Base-by-base conservation (phyloP, 2,797 vertebrate genomes). In the Iguana delicatissima region DNA sequence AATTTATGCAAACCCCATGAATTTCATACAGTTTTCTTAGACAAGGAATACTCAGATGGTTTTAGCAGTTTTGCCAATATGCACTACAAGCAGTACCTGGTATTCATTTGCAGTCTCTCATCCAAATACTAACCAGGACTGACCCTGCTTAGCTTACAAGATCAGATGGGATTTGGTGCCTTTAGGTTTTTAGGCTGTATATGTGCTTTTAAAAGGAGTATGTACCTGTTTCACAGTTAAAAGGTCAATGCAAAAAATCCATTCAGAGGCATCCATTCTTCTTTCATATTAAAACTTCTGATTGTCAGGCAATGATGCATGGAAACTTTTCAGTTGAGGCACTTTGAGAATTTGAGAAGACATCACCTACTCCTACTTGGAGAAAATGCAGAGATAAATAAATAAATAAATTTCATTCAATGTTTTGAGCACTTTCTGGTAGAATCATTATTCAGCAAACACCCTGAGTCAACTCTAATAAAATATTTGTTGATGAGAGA, bases 381-480 rank as follows among this genome's bases (percentile, higher is more conserved):
- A 67, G 24, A 82, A 83, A 32, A 24, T 16, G 50, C 6, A 59
- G 1, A 26, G 24, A 35, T 29, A 20, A 32, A 84, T 32, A 74
- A 74, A 38, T 32, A 74, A 74, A 74, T 55, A 8, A 32, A 81
- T 29, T n/a, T 35, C 2, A 35, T 81, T 82, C n/a, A 24, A 14
- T 91, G 89, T 91, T 89, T 88, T 87, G 85, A 87, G 93, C 89
- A 87, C 1, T 93, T 94, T 86, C 92, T 92, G n/a, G 80, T 22
- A 62, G 67, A 90, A 93, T 91, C 57, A 81, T 89, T 91, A 93
- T 92, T 4, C 74, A 90, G 79, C 67, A 85, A 85, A 89, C 89
- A 81, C 89, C 50, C 67, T 3, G 2, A 57, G 76, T 6, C 64
- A 64, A 14, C 80, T 20, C 2, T 29, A 69, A 80, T 35, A 32